A percentile compares a stretch with the other conserved stretches of the same genome.
phyloP scores from a whole-genome alignment of 1,140 invertebrate genomes.

The Neodiprion lecontei region DNA sequence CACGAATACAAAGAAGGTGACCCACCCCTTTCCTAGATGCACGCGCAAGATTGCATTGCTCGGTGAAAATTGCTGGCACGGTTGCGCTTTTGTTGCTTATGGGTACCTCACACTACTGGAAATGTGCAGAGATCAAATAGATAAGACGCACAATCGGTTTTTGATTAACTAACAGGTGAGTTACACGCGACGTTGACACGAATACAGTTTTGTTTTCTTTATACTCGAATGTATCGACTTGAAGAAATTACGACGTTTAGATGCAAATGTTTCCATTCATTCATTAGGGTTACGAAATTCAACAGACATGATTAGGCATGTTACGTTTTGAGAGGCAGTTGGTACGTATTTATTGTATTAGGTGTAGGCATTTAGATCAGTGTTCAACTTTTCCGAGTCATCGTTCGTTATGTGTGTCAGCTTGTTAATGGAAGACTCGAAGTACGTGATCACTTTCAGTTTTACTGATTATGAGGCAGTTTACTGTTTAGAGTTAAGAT shows the following conservation, averaged over 20 bases:
- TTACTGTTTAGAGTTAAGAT: too few relatives aligned
- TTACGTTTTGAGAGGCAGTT: neutral
- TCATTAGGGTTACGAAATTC: neutral
- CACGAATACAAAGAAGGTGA: conserved; percentile 48
- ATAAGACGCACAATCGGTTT: too few relatives aligned
- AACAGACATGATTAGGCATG: neutral
- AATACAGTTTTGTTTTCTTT: neutral
- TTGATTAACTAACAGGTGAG: too few relatives aligned
- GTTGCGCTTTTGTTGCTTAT: conserved; percentile 39
- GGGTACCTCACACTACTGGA: neutral
- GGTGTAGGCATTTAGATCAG: too few relatives aligned
- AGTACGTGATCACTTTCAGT: neutral
- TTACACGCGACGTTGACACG: too few relatives aligned
- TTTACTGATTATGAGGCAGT: too few relatives aligned
- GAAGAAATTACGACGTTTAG: neutral
- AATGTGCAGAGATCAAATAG: too few relatives aligned
- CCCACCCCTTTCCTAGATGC: conserved; percentile 57
- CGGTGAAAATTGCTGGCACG: conserved; percentile 45
- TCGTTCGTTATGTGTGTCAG: neutral
- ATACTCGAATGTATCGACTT: neutral
- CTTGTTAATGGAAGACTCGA: neutral
- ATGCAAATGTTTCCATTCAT: neutral
- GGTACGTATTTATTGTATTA: too few relatives aligned
- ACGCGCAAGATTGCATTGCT: conserved; percentile 61
- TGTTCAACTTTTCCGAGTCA: too few relatives aligned